phyloP scores from a whole-genome alignment of 2,113 vertebrate genomes.

The Scomber colias region DNA sequence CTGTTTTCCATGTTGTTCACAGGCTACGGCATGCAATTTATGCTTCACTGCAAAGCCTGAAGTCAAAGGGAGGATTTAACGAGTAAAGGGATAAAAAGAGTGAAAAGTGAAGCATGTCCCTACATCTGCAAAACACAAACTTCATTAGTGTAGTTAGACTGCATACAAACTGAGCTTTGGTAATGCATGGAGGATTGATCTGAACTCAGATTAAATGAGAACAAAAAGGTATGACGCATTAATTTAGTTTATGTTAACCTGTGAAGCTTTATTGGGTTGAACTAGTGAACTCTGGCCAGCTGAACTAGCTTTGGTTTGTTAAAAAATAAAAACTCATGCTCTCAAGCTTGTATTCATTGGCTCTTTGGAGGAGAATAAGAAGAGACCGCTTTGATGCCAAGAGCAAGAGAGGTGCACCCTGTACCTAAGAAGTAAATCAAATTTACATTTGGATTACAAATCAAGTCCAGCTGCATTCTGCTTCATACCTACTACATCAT shows the following conservation, averaged over 20 bases:
- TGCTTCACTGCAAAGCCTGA: slow-evolving; percentile 19
- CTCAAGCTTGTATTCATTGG: background rate
- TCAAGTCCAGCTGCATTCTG: slow-evolving; percentile 57
- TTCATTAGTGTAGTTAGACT: slow-evolving; percentile 1
- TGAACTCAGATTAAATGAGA: background rate
- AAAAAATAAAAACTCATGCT: background rate
- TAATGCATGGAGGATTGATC: background rate
- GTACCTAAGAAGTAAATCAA: slow-evolving; percentile 43
- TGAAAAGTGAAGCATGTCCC: slow-evolving; percentile 4
- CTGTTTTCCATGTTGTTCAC: slow-evolving; percentile 38
- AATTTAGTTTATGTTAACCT: background rate
- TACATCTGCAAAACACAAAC: background rate
- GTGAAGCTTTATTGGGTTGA: background rate
- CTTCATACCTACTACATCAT: slow-evolving; percentile 28
- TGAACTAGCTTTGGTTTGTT: slow-evolving; percentile 1
- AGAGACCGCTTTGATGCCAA: slow-evolving; percentile 28
- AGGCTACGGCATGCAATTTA: background rate
- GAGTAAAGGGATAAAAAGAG: slow-evolving; percentile 8
- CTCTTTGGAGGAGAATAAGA: slow-evolving; percentile 26
- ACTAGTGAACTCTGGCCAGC: slow-evolving; percentile 17
- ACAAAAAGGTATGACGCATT: background rate
- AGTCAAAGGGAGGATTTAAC: slow-evolving; percentile 35
- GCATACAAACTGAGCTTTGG: background rate
- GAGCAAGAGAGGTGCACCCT: slow-evolving; percentile 37
- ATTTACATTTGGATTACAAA: slow-evolving; percentile 59